phyloP scores from a whole-genome alignment of 2,888 invertebrate genomes.

The Diaperis boleti region DNA sequence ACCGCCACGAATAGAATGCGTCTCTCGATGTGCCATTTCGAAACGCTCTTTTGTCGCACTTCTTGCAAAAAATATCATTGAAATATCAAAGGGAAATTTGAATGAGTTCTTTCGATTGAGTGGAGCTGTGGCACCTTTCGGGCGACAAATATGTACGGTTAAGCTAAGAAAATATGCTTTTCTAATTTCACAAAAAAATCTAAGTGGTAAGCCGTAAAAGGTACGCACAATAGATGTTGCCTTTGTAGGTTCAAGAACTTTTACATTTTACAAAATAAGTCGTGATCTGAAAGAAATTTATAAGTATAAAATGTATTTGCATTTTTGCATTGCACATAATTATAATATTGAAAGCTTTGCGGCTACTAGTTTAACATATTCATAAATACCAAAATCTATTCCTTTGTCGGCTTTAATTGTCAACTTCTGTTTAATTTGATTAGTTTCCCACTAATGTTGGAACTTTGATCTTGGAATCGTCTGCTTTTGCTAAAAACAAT shows the following conservation, averaged over 20 bases:
- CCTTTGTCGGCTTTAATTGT: slow-evolving; percentile 6
- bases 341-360: too few relatives aligned
- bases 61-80: neutral
- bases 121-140: neutral
- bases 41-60: too few relatives aligned
- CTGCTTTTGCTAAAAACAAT: slow-evolving; percentile 24
- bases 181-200: too few relatives aligned
- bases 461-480: slow-evolving; percentile 24
- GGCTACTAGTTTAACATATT: too few relatives aligned
- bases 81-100: slow-evolving; percentile 4
- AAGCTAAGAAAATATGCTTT: too few relatives aligned
- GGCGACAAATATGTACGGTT: neutral
- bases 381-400: neutral
- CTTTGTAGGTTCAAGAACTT: too few relatives aligned
- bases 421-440: slow-evolving; percentile 20
- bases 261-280: too few relatives aligned
- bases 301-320: too few relatives aligned
- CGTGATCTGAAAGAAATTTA: too few relatives aligned
- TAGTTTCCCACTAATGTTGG: slow-evolving; percentile 14
- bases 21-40: neutral
- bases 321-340: too few relatives aligned
- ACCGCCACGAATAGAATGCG: neutral
- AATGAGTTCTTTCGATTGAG: neutral
- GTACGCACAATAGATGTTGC: too few relatives aligned
- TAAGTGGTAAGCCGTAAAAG: too few relatives aligned